These are phyloP conservation scores for Asarcornis scutulata DNA, from an alignment of 2,113 vertebrate genomes.

Conservation along the genomic window DNA sequence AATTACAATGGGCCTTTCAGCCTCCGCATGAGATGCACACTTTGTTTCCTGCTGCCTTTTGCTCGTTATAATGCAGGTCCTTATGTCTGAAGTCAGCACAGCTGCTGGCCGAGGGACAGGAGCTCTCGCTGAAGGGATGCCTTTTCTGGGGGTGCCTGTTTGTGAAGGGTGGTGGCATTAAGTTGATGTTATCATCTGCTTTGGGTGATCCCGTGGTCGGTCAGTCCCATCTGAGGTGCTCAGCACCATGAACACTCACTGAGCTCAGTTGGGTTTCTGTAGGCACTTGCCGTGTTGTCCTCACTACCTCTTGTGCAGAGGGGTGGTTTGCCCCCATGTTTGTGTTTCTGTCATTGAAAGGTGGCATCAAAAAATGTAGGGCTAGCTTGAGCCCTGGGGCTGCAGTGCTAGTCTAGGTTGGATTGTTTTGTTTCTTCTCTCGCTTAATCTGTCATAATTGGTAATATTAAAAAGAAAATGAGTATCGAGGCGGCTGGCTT, in stretches of 20 bases:
- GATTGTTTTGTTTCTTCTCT: neutral
- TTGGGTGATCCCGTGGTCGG: neutral
- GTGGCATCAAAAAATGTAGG: neutral
- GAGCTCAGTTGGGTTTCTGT: neutral
- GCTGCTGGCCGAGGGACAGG: conserved; percentile 55
- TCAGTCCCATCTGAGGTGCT: neutral
- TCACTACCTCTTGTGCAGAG: neutral
- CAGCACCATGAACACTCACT: neutral
- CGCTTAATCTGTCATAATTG: neutral
- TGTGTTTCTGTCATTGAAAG: neutral
- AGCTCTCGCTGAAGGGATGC: conserved; percentile 41
- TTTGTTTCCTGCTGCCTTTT: conserved; percentile 60
- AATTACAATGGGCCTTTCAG: conserved; percentile 67
- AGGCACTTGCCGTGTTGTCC: fast-evolving
- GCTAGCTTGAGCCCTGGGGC: neutral
- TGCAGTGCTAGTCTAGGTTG: neutral
- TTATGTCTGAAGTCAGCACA: conserved; percentile 63
- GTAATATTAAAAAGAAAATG: neutral
- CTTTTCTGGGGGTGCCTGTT: conserved; percentile 54
- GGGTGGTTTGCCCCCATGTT: neutral
- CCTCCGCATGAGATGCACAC: conserved; percentile 40
- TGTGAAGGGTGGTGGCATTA: neutral
- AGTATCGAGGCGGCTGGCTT: neutral
- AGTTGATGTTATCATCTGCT: neutral
- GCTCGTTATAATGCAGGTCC: conserved; percentile 66